Evolutionary conservation across 1,140 invertebrate species (phyloP), one percentile per base, ranked within the genome.

Genomic region (Diprion similis): DNA sequence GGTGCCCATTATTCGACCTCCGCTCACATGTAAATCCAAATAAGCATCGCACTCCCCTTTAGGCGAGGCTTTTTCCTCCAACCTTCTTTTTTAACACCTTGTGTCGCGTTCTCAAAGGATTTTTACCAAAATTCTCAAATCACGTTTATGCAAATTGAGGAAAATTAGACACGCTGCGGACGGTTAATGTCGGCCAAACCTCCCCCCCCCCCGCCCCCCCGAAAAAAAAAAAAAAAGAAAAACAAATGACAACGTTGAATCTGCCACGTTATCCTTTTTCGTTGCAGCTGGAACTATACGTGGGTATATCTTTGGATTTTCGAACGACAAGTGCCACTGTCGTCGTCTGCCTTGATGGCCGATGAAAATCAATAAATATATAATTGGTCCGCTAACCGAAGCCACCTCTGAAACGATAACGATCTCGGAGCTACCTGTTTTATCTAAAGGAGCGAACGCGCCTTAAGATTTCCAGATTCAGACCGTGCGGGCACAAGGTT

Each of bases 291-390:
- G 24, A 37, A 37, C 6, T 37, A 37, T 37, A 37, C 24, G 24
- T 37, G 0, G 2, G 1, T 37, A 37, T 37, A 37, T 37, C 24
- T 37, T 37, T 2, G 6, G 24, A 37, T 37, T 37, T 37, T 37
- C 2, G 24, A 59, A 59, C 51, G 51, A 4, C 51, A 17, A 13
- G 51, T 37, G 24, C 24, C 24, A 37, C 51, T 59, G 51, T 59
- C 51, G 11, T 9, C 51, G 51, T 15, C 51, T 59, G 6, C 24
- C 51, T 13, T 59, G 51, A 59, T 59, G 51, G 11, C 51, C 51
- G 51, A 59, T 59, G 51, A 59, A 59, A 59, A 59, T 59, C 51
- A 59, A 59, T 59, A 59, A 59, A 59, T 59, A 59, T 59, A 59
- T 59, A 59, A 59, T 59, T 59, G 51, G 51, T 59, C 51, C 51